Evolutionary conservation across 1,140 invertebrate genomes (phyloP).

Genomic region (Drosophila funebris): DNA sequence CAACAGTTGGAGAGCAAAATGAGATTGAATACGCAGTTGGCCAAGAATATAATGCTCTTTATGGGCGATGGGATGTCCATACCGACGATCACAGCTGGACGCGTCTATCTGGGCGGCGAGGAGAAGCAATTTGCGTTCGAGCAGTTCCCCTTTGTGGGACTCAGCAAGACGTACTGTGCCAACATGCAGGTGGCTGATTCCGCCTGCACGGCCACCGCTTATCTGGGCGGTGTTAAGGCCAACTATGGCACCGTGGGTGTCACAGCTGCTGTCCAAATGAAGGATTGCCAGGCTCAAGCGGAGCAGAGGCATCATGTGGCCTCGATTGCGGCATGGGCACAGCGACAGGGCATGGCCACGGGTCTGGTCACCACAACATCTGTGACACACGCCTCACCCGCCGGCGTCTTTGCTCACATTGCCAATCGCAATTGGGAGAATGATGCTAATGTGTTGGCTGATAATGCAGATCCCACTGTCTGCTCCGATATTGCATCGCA

Average conservation of each 20-base stretch:
- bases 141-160: slow-evolving; percentile 74
- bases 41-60: slow-evolving; percentile 90
- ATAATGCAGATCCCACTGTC: slow-evolving; percentile 59
- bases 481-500: slow-evolving; percentile 91
- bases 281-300: slow-evolving; percentile 85
- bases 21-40: slow-evolving; percentile 84
- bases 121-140: slow-evolving; percentile 89
- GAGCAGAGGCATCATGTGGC: slow-evolving; percentile 85
- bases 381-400: slow-evolving; percentile 92
- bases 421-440: slow-evolving; percentile 91
- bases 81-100: slow-evolving; percentile 87
- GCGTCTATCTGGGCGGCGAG: slow-evolving; percentile 88
- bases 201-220: slow-evolving; percentile 88
- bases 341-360: slow-evolving; percentile 88
- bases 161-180: slow-evolving; percentile 88
- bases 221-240: slow-evolving; percentile 91
- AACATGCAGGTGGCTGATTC: slow-evolving; percentile 89
- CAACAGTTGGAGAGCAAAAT: slow-evolving; percentile 76
- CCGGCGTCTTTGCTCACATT: slow-evolving; percentile 89
- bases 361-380: slow-evolving; percentile 90
- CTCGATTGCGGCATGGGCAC: slow-evolving; percentile 90
- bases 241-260: slow-evolving; percentile 91
- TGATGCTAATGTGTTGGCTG: slow-evolving; percentile 86
- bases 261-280: slow-evolving; percentile 86
- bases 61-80: slow-evolving; percentile 91